phyloP scores from a whole-genome alignment of 1,140 invertebrate species.

The Aphelenchoides besseyi region DNA sequence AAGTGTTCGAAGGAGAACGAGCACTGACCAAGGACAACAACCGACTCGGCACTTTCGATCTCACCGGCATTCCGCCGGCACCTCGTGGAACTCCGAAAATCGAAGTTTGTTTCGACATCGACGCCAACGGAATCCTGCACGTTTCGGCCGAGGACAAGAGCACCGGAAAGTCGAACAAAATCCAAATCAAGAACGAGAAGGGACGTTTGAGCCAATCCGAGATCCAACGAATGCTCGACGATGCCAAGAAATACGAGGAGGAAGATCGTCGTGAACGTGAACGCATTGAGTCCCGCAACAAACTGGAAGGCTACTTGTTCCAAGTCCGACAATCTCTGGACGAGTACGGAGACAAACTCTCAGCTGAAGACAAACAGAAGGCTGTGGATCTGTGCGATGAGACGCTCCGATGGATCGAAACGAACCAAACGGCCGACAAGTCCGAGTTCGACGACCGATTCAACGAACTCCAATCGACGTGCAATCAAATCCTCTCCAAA shows the following conservation, averaged over 20 bases:
- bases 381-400: constrained; percentile 87
- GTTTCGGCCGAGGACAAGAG: constrained; percentile 68
- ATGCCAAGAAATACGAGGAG: constrained; percentile 85
- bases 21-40: constrained; percentile 71
- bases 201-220: constrained; percentile 91
- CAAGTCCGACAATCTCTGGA: constrained; percentile 80
- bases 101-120: constrained; percentile 70
- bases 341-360: constrained; percentile 70
- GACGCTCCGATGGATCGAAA: constrained; percentile 87
- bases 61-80: constrained; percentile 69
- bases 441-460: constrained; percentile 89
- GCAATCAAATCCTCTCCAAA: constrained; percentile 75
- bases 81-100: constrained; percentile 71
- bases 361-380: constrained; percentile 78
- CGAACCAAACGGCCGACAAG: constrained; percentile 85
- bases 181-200: constrained; percentile 87
- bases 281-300: constrained; percentile 78
- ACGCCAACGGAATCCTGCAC: constrained; percentile 67
- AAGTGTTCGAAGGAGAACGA: constrained; percentile 72
- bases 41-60: constrained; percentile 68
- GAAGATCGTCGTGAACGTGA: constrained; percentile 87
- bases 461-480: constrained; percentile 76
- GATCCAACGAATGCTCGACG: constrained; percentile 93
- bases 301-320: constrained; percentile 91
- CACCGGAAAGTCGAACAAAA: constrained; percentile 94